These are phyloP conservation scores for Gryllus bimaculatus DNA, from an alignment of 1,140 invertebrate genomes.

Conservation along the genomic window DNA sequence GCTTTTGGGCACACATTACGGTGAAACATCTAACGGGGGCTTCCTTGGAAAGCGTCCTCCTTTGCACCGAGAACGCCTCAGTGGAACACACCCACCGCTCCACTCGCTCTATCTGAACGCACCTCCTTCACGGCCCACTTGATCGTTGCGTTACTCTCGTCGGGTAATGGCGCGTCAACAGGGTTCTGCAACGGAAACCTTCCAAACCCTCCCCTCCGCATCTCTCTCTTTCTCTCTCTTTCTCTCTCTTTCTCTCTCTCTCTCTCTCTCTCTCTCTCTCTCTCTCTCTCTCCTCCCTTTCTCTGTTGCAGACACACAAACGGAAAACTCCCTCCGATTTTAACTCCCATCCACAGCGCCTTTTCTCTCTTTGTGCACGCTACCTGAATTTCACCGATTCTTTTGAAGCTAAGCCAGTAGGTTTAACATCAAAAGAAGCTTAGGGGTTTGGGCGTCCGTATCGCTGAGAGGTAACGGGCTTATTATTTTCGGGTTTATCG, in stretches of 20 bases:
- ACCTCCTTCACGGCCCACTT: not conserved
- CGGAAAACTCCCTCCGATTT: too few relatives aligned
- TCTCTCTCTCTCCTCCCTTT: not conserved
- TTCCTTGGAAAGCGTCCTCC: too few relatives aligned
- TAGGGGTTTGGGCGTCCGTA: not conserved
- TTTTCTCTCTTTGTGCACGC: too few relatives aligned
- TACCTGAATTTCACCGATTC: not conserved
- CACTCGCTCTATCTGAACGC: too few relatives aligned
- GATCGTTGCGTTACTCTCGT: not conserved
- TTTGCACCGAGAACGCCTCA: too few relatives aligned
- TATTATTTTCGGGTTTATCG: not conserved
- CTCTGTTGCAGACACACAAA: not conserved
- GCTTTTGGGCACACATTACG: too few relatives aligned
- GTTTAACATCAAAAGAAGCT: not conserved
- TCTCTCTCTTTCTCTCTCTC: too few relatives aligned
- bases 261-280: not conserved
- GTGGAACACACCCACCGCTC: too few relatives aligned
- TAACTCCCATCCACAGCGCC: too few relatives aligned
- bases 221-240: too few relatives aligned
- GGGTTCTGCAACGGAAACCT: not conserved
- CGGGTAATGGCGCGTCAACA: not conserved
- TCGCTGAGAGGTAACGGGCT: not conserved
- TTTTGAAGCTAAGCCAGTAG: not conserved
- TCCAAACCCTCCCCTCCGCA: not conserved
- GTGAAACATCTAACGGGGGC: too few relatives aligned